Conservation (phyloP, 2,113 vertebrate genomes). For the Natator depressus region DNA sequence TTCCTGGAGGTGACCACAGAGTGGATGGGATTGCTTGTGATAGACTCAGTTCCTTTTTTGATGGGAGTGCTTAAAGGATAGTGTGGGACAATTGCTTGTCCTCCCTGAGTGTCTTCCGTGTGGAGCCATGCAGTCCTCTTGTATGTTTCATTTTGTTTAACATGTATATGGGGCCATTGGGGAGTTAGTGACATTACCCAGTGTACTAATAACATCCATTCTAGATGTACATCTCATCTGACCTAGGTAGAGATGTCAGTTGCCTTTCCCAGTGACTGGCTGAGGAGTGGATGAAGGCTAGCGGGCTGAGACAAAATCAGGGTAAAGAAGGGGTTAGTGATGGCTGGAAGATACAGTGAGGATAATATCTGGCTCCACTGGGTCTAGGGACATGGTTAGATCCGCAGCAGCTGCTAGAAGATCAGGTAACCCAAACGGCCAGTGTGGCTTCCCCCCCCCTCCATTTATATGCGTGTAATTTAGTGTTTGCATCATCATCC, state of each 20-base stretch:
- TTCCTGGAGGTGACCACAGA: neutral
- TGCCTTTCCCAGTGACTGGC: neutral
- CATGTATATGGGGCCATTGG: neutral
- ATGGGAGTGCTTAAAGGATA: neutral
- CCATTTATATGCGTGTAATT: neutral
- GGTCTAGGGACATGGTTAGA: neutral
- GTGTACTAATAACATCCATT: neutral
- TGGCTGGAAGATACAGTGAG: fast-evolving
- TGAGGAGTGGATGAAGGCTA: neutral
- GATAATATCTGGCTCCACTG: neutral
- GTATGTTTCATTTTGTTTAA: neutral
- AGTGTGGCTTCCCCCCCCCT: too few relatives aligned
- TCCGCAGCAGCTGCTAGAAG: neutral
- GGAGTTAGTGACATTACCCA: neutral
- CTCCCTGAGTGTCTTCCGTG: fast-evolving
- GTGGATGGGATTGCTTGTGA: neutral
- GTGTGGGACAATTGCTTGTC: neutral
- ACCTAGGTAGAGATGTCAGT: neutral
- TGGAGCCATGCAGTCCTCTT: neutral
- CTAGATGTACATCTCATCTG: neutral
- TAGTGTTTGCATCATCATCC: neutral
- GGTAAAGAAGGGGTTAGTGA: neutral
- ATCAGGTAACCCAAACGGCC: neutral
- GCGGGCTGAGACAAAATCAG: neutral
- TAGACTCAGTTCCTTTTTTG: neutral